Percentiles rank a stretch among this genome's conserved stretches.
Conservation (phyloP, 2,797 vertebrate species). For the Sternarchorhynchus goeldii region DNA sequence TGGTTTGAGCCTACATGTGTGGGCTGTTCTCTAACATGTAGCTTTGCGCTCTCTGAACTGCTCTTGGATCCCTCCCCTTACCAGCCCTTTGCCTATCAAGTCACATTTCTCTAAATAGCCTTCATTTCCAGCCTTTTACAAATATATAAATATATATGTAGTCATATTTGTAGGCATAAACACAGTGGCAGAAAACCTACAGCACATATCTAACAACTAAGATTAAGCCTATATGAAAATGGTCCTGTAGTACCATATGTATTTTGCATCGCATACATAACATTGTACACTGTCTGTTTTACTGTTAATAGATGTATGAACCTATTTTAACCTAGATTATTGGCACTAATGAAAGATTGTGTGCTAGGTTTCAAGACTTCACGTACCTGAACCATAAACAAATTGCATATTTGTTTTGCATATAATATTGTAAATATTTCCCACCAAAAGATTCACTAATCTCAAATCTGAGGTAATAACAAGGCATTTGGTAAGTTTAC, state of each 20-base stretch:
- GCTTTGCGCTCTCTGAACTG: constrained; percentile 14
- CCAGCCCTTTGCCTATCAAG: constrained; percentile 4
- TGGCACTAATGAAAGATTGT: too few species aligned
- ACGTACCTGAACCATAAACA: too few species aligned
- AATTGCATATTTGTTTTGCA: too few species aligned
- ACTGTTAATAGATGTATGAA: too few species aligned
- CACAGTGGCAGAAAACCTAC: background rate
- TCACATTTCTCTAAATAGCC: constrained; percentile 2
- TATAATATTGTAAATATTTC: too few species aligned
- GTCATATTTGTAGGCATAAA: background rate
- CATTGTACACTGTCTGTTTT: too few species aligned
- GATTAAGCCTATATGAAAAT: too few species aligned
- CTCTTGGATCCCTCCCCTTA: constrained; percentile 10
- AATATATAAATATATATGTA: background rate
- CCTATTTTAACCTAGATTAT: too few species aligned
- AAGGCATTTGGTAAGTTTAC: background rate
- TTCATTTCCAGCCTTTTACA: background rate
- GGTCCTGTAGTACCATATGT: too few species aligned
- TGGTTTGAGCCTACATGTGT: constrained; percentile 29
- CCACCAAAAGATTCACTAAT: background rate
- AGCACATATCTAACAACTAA: too few species aligned
- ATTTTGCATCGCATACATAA: too few species aligned
- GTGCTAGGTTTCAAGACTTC: too few species aligned
- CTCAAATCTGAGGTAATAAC: background rate
- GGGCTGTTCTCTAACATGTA: constrained; percentile 27